Evolutionary conservation across 2,888 invertebrate genomes (phyloP), one percentile per base, ranked within the genome.

Genomic region (Drosophila rellima): DNA sequence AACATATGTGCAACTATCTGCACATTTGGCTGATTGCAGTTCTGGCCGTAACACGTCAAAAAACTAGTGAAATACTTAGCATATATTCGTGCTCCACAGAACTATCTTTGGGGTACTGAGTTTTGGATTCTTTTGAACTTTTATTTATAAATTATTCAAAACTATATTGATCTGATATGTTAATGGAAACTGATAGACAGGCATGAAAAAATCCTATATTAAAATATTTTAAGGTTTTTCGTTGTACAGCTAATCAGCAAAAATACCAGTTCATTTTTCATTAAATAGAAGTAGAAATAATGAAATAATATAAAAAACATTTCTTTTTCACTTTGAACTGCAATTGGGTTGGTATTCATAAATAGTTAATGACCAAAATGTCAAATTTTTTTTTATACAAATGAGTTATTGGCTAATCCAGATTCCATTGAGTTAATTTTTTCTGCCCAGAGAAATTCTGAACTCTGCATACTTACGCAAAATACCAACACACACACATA

Each of bases 291-390:
- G 48, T 56, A 65, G 68, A 66, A 64, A 74, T 66, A 66, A 61
- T 64, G 55, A 52, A 70, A 50, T 51, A 29, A 39, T 59, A 26
- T 6, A 33, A 59, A 26, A 42, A 26, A 57, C 11, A 48, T 26
- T 44, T 23, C 3, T 29, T 17, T 23, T 47, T 72, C 56, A 29
- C 61, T 64, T 69, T 66, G 47, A 56, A 65, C 60, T 63, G 68
- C 68, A 82, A 88, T 86, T 81, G 76, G 56, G 68, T 77, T 82
- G 80, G 82, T 80, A 69, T 39, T 68, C 23, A 81, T 81, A 62
- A 70, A n/a, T 50, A 59, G 78, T 76, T 76, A 70, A 76, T 70
- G 69, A 47, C 57, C 52, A 6, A 61, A 48, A 42, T 60, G 40
- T 72, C 37, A 47, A 50, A 26, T 47, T 55, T 18, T 17, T 37